Base-by-base conservation (phyloP, 2,797 vertebrate genomes). In the Prunella strophiata region DNA sequence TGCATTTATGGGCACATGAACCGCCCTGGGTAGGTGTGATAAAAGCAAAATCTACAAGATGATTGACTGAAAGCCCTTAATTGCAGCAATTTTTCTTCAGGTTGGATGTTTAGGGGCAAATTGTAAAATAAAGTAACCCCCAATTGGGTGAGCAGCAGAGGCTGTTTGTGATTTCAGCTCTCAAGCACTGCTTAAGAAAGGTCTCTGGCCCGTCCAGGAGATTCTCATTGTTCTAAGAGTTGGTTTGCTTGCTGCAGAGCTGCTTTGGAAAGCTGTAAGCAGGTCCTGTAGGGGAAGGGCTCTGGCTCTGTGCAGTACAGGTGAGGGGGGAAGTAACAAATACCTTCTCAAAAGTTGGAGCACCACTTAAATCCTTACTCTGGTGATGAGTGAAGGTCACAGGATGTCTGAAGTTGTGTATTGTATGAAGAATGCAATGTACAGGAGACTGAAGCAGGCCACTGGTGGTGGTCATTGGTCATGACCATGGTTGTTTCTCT, bases 401-500 rank as follows among this genome's bases (percentile, higher is more conserved):
- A 0, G 43, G 3, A 5, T 10, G 23, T 27, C 54, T 42, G 38
- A n/a, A 18, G 18, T 45, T 48, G 1, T 9, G 16, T 18, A 0
- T 48, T 47, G 6, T 10, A 2, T 22, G 45, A 21, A n/a, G 54
- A 70, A 13, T 11, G 2, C 5, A 10, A 3, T 0, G 19, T 7
- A 4, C 7, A 1, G 5, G 38, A 20, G 67, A 8, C 23, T 29
- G 77, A n/a, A 71, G 42, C 57, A 40, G 23, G 45, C 26, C 4
- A 1, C 8, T 43, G 58, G 2, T 13, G 20, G 11, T 38, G 61
- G 22, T 2, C 1, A 4, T 0, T 48, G 67, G n/a, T 16, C 51
- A 4, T 9, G 48, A 0, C 61, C 18, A 1, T 7, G 50, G 25
- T 2, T 51, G 15, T 27, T 27, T 45, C 62, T 47, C 42, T 85